phyloP scores from a whole-genome alignment of 2,888 invertebrate species.

The Argyra leucocephala region DNA sequence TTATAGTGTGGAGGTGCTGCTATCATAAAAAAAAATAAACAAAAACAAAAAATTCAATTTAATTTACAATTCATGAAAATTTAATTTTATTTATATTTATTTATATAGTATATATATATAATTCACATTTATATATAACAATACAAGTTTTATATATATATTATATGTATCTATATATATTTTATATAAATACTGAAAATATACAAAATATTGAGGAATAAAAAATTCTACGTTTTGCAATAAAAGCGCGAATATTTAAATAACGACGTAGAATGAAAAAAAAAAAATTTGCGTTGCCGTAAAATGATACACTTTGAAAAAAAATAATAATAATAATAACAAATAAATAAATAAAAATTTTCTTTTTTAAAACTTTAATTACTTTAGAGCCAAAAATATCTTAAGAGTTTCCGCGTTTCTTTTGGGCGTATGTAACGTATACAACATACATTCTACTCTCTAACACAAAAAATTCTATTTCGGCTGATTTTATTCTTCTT shows the following conservation, averaged over 20 bases:
- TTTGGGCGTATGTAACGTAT: not conserved
- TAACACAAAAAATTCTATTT: too few relatives aligned
- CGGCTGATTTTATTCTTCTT: too few relatives aligned
- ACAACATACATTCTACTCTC: too few relatives aligned
- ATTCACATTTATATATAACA: not conserved
- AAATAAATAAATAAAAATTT: not conserved
- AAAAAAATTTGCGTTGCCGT: not conserved
- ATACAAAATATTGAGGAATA: not conserved
- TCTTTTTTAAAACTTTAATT: not conserved
- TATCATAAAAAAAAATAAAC: slow-evolving; percentile 4
- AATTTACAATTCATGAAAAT: not conserved
- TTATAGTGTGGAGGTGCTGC: slow-evolving; percentile 6
- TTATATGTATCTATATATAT: not conserved
- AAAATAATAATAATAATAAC: not conserved
- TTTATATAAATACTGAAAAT: not conserved
- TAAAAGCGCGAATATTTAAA: not conserved
- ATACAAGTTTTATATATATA: not conserved
- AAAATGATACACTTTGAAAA: not conserved
- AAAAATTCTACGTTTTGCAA: slow-evolving; percentile 6
- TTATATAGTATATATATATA: not conserved
- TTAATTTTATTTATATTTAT: not conserved
- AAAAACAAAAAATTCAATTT: not conserved
- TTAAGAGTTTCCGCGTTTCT: not conserved
- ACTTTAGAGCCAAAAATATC: not conserved
- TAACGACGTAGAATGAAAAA: not conserved